Conservation (phyloP, 2,888 invertebrate genomes). For the Tenthredo notha region DNA sequence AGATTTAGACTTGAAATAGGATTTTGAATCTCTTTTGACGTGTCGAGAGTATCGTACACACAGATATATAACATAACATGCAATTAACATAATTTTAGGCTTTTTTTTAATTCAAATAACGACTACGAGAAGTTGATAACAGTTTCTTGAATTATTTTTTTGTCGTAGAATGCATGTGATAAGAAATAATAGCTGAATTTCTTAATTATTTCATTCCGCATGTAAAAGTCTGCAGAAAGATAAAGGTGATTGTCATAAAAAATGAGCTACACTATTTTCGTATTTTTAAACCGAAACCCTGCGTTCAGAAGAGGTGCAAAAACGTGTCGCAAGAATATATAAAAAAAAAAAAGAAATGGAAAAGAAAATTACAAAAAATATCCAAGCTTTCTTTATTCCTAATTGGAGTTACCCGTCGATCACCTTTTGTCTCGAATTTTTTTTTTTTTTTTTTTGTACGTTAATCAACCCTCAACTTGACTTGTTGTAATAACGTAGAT, state of each 20-base stretch:
- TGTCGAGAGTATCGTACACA: background rate
- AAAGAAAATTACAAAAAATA: background rate
- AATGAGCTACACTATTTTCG: background rate
- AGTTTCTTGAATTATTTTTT: background rate
- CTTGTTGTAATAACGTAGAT: slow-evolving; percentile 11
- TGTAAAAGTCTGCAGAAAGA: background rate
- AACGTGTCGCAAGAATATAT: background rate
- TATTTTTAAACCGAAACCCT: background rate
- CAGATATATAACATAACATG: background rate
- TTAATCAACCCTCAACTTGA: slow-evolving; percentile 31
- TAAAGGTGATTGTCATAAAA: background rate
- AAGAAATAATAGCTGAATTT: background rate
- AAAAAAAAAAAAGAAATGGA: background rate
- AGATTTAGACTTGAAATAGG: background rate
- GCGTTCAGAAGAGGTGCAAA: background rate
- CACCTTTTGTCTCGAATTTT: background rate
- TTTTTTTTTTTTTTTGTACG: background rate
- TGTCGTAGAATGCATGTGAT: slow-evolving; percentile 19
- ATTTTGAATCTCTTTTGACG: slow-evolving; percentile 42
- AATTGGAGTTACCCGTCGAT: slow-evolving; percentile 16
- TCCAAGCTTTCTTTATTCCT: background rate
- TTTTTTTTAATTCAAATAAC: background rate
- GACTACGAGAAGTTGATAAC: background rate
- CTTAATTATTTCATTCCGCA: background rate
- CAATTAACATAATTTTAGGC: background rate